Evolutionary conservation across 2,888 invertebrate species (phyloP), one percentile per base, ranked within the genome.

Genomic region (Drosophila trichaetosa): DNA sequence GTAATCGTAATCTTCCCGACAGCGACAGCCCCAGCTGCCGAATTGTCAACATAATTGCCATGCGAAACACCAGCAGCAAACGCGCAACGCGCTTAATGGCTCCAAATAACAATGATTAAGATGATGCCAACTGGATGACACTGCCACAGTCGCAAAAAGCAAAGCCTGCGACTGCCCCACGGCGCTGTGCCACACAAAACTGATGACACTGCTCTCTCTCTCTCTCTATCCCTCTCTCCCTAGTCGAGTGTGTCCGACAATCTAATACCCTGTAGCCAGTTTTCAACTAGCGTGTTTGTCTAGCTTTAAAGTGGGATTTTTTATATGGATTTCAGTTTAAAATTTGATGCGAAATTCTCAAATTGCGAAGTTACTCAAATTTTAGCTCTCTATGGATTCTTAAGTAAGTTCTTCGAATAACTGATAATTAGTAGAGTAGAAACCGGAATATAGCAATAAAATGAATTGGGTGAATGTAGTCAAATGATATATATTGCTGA

Each of bases 91-190:
- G 78, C 62, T 87, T 89, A 89, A 87, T 89, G 89, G 80, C 75
- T 78, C 69, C 73, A 88, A 88, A 88, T 88, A 87, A 88, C 88
- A 88, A 87, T 88, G 89, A 88, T 88, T 88, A 88, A 87, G 74
- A 69, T 73, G 75, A 65, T 69, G 73, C 73, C 80, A 72, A 75
- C 69, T 70, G 59, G 42, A 68, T 48, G 67, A 34, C 63, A 31
- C 38, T 36, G 61, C 31, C 21, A 24, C 46, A 10, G 24, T 21
- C 27, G 46, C 24, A 46, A 60, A 40, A 42, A 42, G 58, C 31
- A 40, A 24, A 38, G 46, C 21, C n/a, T 18, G 33, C 33, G 29
- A 36, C 38, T 56, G 69, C 58, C 60, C 51, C 48, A 54, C 48
- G 60, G 52, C 60, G 53, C 31, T 58, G 21, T 56, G 56, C 56